Conservation (phyloP, 2,888 invertebrate genomes). For the Chloromyia formosa region DNA sequence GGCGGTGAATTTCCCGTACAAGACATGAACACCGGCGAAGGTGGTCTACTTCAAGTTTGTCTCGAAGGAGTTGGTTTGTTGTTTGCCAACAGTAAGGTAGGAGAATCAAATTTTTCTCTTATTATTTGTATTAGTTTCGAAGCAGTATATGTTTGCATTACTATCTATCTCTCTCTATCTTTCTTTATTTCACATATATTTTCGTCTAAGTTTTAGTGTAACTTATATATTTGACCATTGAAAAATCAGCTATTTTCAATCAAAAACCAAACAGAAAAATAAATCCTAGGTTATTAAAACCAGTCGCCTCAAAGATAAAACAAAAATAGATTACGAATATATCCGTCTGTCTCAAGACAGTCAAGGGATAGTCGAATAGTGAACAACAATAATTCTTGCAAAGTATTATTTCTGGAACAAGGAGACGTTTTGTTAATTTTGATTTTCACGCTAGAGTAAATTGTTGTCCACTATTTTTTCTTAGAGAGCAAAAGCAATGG, state of each 20-base stretch:
- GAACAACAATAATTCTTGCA: background rate
- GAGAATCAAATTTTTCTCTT: conserved; percentile 51
- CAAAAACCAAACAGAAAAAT: background rate
- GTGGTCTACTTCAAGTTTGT: conserved; percentile 97
- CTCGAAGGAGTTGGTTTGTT: conserved; percentile 99
- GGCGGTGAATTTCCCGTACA: conserved; percentile 99
- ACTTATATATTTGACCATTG: conserved; percentile 15
- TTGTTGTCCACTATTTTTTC: background rate
- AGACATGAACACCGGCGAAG: conserved; percentile 96
- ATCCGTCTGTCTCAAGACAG: background rate
- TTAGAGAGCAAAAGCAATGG: background rate
- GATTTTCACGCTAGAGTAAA: background rate
- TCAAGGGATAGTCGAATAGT: background rate
- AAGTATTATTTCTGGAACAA: background rate
- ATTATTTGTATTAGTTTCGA: background rate
- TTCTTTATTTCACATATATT: background rate
- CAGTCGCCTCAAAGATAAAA: background rate
- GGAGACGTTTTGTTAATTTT: background rate
- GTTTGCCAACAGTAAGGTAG: conserved; percentile 99
- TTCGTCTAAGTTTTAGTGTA: background rate
- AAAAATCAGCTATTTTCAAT: background rate
- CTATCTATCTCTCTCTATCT: background rate
- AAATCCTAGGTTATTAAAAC: background rate
- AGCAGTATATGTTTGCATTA: conserved; percentile 27
- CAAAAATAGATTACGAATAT: background rate